Evolutionary conservation across 2,888 invertebrate genomes (phyloP).

Genomic region (Byasa hedistus): DNA sequence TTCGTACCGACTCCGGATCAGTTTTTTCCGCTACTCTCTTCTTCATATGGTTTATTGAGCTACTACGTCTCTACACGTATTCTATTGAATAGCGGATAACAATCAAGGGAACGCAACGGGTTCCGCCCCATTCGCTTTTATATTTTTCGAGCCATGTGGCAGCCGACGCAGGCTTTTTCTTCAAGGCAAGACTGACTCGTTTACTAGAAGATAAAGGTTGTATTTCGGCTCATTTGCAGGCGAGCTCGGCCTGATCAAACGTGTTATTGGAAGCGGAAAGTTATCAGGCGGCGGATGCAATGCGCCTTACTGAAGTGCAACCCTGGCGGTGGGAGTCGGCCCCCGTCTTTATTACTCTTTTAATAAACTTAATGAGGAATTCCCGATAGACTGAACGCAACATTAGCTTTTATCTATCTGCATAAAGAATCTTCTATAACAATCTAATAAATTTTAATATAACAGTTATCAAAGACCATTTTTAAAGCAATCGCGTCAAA

Average conservation of each 20-base stretch:
- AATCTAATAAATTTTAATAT: no score
- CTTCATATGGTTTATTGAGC: not conserved
- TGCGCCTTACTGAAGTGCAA: conserved; percentile 45
- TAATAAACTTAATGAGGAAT: conserved; percentile 48
- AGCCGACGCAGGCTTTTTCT: conserved; percentile 49
- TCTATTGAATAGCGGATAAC: not conserved
- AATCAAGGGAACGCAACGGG: conserved; percentile 51
- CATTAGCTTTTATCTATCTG: not conserved
- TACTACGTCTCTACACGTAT: no score
- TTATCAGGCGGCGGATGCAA: conserved; percentile 50
- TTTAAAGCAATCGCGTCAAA: no score
- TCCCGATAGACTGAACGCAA: conserved; percentile 32
- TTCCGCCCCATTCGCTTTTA: conserved; percentile 70
- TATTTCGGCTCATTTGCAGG: conserved; percentile 76
- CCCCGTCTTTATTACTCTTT: conserved; percentile 49
- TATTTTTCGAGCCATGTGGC: conserved; percentile 71
- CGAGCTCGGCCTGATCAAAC: conserved; percentile 62
- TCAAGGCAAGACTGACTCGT: conserved; percentile 60
- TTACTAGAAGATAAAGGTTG: conserved; percentile 74
- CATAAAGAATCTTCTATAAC: no score
- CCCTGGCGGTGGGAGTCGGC: conserved; percentile 44
- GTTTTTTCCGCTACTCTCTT: not conserved
- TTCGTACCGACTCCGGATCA: not conserved
- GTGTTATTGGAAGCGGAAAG: conserved; percentile 65
- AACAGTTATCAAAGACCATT: no score